Base-by-base conservation (phyloP, 2,113 vertebrate genomes). In the Seriola aureovittata region DNA sequence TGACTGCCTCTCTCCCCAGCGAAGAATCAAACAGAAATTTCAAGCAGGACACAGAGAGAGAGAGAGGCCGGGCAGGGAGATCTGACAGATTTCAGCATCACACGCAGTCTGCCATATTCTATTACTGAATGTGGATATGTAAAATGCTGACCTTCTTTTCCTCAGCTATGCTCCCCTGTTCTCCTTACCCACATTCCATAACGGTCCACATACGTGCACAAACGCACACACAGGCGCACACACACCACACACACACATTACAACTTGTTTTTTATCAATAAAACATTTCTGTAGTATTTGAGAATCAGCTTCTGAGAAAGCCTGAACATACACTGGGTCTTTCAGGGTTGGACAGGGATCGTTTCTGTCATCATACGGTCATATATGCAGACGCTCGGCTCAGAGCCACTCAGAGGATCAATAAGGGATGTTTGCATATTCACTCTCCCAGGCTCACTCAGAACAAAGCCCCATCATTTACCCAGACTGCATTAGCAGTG, bases 1-100 rank as follows among this genome's bases (percentile, higher is more conserved):
- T 93, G 91, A 94, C 90, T 89, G 88, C 80, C 63, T 93, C 78
- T 86, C 85, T 92, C 85, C 73, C 78, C 80, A 75, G 84, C 9
- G 44, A 86, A 87, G 89, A 92, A 94, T 94, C 90, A 94, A 94
- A 93, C 87, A 91, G 92, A 93, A 93, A 94, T 92, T 92, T 93
- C 86, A 89, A 94, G 89, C 89, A 92, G 91, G 91, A 94, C 91
- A 92, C 93, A 93, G 88, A 93, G 90, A 91, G 88, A 82, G 88
- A 82, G 89, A 81, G 80, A 88, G 81, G 70, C 77, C 66, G 66
- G 85, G 82, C 88, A 89, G 82, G 57, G 68, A 92, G 93, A 94
- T 94, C 91, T 89, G 89, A 93, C 78, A 80, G 92, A 92, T 89
- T 91, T 74, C 86, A 78, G 89, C 84, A 92, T 92, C 88, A 88